Conservation (phyloP, 2,888 invertebrate species). For the Dynastes hyllus region DNA sequence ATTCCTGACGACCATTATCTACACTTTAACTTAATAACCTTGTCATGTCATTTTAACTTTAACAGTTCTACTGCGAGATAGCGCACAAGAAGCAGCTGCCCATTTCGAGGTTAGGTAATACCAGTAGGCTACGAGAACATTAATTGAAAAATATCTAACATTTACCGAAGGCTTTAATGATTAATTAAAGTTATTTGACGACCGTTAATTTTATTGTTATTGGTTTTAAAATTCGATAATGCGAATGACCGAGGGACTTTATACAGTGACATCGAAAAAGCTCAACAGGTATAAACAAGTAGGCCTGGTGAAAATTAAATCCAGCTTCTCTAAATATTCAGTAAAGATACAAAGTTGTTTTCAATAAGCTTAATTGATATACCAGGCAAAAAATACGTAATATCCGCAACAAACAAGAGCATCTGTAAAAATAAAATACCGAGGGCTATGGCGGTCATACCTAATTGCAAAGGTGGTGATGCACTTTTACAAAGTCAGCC, state of each 20-base stretch:
- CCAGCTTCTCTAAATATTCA: too few relatives aligned
- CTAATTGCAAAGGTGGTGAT: conserved; percentile 22
- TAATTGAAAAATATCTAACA: conserved; percentile 7
- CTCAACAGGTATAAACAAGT: too few relatives aligned
- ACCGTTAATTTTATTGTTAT: not conserved
- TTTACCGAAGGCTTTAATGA: not conserved
- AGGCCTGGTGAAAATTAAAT: too few relatives aligned
- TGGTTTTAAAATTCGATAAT: not conserved
- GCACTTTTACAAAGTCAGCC: conserved; percentile 23
- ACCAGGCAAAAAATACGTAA: too few relatives aligned
- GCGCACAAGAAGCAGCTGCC: not conserved
- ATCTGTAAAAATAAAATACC: conserved; percentile 20
- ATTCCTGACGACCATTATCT: conserved; percentile 8
- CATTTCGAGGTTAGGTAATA: conserved; percentile 2
- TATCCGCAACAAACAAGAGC: not conserved
- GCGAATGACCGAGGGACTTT: not conserved
- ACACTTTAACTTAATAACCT: conserved; percentile 26
- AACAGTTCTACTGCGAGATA: not conserved
- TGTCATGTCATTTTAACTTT: conserved; percentile 12
- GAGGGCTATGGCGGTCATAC: not conserved
- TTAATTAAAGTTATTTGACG: not conserved
- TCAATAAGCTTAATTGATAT: too few relatives aligned
- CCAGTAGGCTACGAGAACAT: conserved; percentile 14
- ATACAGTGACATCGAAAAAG: too few relatives aligned
- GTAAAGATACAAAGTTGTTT: too few relatives aligned